Base-by-base conservation (phyloP, 2,113 vertebrate species). In the Lipotes vexillifer region DNA sequence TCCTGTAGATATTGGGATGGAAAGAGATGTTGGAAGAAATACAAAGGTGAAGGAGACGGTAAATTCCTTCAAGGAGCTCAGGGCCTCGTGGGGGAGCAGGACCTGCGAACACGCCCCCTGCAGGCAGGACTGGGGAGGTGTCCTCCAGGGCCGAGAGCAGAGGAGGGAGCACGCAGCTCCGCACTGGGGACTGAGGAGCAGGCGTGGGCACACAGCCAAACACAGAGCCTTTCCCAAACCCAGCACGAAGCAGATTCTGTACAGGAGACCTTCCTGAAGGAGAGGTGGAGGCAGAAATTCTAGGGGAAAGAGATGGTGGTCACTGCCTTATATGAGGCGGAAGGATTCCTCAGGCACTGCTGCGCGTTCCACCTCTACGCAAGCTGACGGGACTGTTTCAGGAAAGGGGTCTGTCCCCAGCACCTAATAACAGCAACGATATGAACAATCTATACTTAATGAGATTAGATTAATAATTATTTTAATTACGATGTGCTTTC, bases 401-500 rank as follows among this genome's bases (percentile, higher is more conserved):
- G 49, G 63, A 69, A 59, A 68, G 31, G 80, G 93, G 17, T 41
- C 90, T 94, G 57, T 59, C 75, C 91, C 86, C 49, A 3, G 17
- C n/a, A 41, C 71, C 20, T 81, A 75, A 93, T 69, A 77, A 81
- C 49, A 93, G 92, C 94, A 68, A 57, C 18, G 44, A 71, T 96
- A 97, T 94, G 88, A 94, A 93, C 93, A 93, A 97, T 98, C 93
- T 93, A 88, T 94, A 88, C 59, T 65, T 94, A 90, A 96, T 68
- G 78, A 96, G 84, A 90, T 94, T 94, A 90, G 68, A 95, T 97
- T 97, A 96, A 94, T 97, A 90, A 97, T 88, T 97, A 97, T 96
- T 97, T 97, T 90, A 97, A 97, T 97, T 87, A 90, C 85, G 96
- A 92, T 41, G 69, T 49, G 68, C 80, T 81, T 94, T 80, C 91